Evolutionary conservation across 2,888 invertebrate species (phyloP).

Genomic region (Sinohyriopsis cumingii): DNA sequence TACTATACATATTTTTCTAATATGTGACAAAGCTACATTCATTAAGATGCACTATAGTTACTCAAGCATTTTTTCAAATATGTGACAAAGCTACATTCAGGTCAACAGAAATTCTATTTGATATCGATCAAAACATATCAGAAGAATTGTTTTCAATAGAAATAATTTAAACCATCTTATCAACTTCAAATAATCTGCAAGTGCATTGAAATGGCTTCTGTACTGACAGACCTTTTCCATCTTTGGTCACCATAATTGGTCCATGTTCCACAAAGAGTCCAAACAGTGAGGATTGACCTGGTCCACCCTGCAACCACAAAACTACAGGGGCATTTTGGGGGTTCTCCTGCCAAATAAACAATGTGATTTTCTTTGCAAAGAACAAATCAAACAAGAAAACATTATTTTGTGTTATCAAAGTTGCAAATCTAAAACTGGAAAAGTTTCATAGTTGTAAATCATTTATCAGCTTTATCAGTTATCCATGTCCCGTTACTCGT

Average conservation of each 20-base stretch:
- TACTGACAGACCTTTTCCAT: conserved; percentile 52
- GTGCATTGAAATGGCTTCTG: not conserved
- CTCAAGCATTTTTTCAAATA: too few relatives aligned
- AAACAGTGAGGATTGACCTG: conserved; percentile 71
- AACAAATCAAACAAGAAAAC: not conserved
- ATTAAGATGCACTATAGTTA: too few relatives aligned
- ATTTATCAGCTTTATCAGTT: too few relatives aligned
- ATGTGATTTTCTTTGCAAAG: not conserved
- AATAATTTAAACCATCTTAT: not conserved
- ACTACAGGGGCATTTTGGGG: conserved; percentile 66
- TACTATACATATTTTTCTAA: too few relatives aligned
- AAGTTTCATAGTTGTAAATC: too few relatives aligned
- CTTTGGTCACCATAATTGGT: conserved; percentile 78
- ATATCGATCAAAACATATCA: too few relatives aligned
- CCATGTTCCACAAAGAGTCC: conserved; percentile 82
- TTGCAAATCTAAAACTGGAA: not conserved
- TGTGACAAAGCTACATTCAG: too few relatives aligned
- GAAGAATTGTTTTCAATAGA: too few relatives aligned
- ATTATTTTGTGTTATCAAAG: not conserved
- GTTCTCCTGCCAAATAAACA: conserved; percentile 37
- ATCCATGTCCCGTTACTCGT: too few relatives aligned
- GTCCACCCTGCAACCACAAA: conserved; percentile 73
- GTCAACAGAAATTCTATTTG: too few relatives aligned
- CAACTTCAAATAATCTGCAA: not conserved
- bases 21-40: too few relatives aligned